phyloP scores from a whole-genome alignment of 2,113 vertebrate species.

The Scomber japonicus region DNA sequence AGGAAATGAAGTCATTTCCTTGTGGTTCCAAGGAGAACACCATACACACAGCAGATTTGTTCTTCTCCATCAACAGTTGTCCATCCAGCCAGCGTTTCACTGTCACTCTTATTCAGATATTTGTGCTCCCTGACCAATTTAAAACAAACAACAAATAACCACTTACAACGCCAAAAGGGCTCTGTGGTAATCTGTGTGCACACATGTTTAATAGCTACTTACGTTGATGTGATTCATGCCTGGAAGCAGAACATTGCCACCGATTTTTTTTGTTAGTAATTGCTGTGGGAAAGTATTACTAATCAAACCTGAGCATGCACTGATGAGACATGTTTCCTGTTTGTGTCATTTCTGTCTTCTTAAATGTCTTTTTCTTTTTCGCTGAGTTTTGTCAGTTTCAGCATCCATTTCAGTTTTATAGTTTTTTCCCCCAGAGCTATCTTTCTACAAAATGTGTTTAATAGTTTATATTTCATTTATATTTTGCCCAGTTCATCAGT shows the following conservation, averaged over 20 bases:
- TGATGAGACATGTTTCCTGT: constrained; percentile 49
- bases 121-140: neutral
- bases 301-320: constrained; percentile 18
- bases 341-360: constrained; percentile 9
- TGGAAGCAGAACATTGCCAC: constrained; percentile 17
- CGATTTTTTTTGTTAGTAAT: neutral
- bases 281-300: constrained; percentile 16
- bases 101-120: neutral
- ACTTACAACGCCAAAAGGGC: no score
- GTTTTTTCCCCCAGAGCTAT: no score
- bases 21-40: constrained; percentile 48
- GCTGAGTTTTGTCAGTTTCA: neutral
- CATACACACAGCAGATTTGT: constrained; percentile 16
- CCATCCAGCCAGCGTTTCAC: constrained; percentile 13
- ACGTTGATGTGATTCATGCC: constrained; percentile 26
- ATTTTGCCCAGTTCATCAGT: neutral
- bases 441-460: neutral
- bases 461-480: neutral
- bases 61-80: neutral
- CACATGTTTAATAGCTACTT: constrained; percentile 14
- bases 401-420: neutral
- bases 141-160: neutral
- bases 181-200: constrained; percentile 12
- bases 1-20: constrained; percentile 87
- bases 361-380: neutral